Evolutionary conservation across 2,797 vertebrate species (phyloP).

Genomic region (Nyctalus aviator): DNA sequence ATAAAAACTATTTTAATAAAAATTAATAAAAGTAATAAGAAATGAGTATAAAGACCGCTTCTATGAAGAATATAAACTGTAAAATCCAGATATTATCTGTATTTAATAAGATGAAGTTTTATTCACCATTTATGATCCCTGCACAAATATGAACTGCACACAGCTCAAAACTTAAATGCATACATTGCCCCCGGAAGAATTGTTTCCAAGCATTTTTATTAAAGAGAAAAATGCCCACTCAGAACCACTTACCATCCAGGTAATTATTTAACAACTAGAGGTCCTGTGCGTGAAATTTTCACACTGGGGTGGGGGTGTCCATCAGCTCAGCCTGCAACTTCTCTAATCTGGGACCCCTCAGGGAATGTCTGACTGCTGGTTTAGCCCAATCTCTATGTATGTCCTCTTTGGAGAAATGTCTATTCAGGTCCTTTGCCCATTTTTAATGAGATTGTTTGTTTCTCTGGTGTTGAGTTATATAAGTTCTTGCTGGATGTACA

Average conservation of each 20-base stretch:
- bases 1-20: not conserved
- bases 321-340: too few relatives aligned
- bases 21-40: constrained; percentile 1
- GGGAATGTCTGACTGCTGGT: too few relatives aligned
- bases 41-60: not conserved
- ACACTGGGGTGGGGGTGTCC: too few relatives aligned
- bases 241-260: not conserved
- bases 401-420: not conserved
- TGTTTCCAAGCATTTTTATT: not conserved
- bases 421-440: not conserved
- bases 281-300: too few relatives aligned
- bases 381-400: not conserved
- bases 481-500: not conserved
- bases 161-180: not conserved
- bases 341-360: too few relatives aligned
- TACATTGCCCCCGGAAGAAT: not conserved
- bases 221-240: not conserved
- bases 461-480: not conserved
- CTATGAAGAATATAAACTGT: not conserved
- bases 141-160: not conserved
- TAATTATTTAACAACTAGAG: not conserved
- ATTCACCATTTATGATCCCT: not conserved
- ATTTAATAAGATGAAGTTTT: not conserved
- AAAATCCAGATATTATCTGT: not conserved
- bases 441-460: not conserved